phyloP scores from a whole-genome alignment of 1,140 invertebrate species.

The Drosophila triauraria region DNA sequence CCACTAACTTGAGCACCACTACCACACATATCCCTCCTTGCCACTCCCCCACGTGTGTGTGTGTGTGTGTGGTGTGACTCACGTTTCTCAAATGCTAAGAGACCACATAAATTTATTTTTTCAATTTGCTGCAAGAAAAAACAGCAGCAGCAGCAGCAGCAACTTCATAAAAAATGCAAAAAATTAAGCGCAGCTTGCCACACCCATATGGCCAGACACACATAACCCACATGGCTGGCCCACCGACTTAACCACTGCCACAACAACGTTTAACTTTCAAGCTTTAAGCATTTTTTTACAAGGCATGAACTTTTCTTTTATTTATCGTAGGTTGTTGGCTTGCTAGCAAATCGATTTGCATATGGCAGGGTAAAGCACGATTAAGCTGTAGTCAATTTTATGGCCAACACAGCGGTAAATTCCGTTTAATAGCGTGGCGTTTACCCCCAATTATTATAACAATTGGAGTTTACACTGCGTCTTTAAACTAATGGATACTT shows the following conservation, averaged over 20 bases:
- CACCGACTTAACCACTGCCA: slow-evolving; percentile 10
- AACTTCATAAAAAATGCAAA: slow-evolving; percentile 72
- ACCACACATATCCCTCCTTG: slow-evolving; percentile 5
- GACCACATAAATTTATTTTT: slow-evolving; percentile 77
- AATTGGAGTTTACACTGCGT: too few relatives aligned
- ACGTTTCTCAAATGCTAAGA: slow-evolving; percentile 68
- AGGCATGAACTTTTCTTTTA: slow-evolving; percentile 18
- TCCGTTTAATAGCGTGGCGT: background rate
- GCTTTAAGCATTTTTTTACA: slow-evolving; percentile 16
- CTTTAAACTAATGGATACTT: background rate
- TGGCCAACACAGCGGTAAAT: background rate
- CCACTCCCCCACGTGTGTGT: background rate
- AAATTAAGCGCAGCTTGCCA: slow-evolving; percentile 57
- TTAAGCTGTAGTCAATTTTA: background rate
- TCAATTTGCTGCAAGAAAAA: slow-evolving; percentile 70
- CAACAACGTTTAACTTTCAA: slow-evolving; percentile 33
- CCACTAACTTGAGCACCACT: slow-evolving; percentile 35
- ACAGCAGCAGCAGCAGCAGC: slow-evolving; percentile 37
- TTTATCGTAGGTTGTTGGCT: slow-evolving; percentile 49
- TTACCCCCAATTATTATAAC: background rate
- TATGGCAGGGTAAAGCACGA: slow-evolving; percentile 6
- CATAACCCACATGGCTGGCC: slow-evolving; percentile 11
- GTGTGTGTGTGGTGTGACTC: slow-evolving; percentile 29
- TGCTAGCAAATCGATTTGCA: slow-evolving; percentile 67
- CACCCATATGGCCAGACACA: slow-evolving; percentile 45